Conservation (phyloP, 2,113 vertebrate species). For the Bubo bubo region DNA sequence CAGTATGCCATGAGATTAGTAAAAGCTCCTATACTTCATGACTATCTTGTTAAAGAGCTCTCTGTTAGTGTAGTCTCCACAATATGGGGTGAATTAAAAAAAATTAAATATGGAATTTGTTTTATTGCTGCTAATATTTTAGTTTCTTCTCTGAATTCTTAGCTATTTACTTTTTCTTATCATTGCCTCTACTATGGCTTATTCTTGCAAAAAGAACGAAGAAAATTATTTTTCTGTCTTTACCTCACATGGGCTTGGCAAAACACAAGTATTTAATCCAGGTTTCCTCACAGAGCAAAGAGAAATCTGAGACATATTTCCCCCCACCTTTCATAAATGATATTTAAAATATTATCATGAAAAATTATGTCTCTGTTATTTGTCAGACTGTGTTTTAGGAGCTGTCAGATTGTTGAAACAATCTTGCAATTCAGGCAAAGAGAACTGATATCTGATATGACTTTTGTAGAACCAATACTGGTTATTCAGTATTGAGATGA, state of each 20-base stretch:
- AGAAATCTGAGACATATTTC: not conserved
- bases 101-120: not conserved
- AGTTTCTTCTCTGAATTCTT: not conserved
- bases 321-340: not conserved
- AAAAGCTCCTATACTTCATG: not conserved
- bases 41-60: not conserved
- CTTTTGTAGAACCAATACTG: not conserved
- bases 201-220: not conserved
- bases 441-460: not conserved
- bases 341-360: not conserved
- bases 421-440: not conserved
- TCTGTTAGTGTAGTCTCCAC: not conserved
- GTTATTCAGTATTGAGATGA: not conserved
- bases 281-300: not conserved
- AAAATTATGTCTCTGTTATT: not conserved
- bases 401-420: not conserved
- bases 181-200: not conserved
- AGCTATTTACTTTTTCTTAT: not conserved
- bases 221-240: not conserved
- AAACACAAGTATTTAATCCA: not conserved
- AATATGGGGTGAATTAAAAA: not conserved
- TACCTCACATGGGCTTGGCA: not conserved
- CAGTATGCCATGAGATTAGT: not conserved
- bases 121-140: not conserved
- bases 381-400: not conserved